Conservation (phyloP, 1,140 invertebrate genomes). For the Scaptomyza graminum region DNA sequence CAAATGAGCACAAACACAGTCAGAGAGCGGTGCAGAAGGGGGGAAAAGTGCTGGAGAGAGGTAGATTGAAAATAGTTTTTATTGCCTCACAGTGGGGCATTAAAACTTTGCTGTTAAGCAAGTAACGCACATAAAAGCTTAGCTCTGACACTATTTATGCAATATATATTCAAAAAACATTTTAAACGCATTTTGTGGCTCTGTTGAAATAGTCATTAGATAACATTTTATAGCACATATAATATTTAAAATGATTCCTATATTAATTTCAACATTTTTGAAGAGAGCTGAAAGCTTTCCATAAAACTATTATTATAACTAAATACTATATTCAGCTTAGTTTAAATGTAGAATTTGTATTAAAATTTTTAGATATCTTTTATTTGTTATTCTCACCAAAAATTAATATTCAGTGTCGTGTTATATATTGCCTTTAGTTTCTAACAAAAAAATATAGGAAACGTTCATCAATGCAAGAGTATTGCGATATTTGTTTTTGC, state of each 20-base stretch:
- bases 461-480: constrained; percentile 10
- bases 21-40: not conserved
- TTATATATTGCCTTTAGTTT: not conserved
- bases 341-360: too few species aligned
- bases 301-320: too few species aligned
- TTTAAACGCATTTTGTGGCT: not conserved
- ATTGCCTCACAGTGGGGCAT: constrained; percentile 26
- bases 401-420: not conserved
- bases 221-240: not conserved
- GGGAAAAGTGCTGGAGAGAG: not conserved
- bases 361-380: not conserved
- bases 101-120: constrained; percentile 40
- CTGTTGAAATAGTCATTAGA: too few species aligned
- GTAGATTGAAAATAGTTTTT: constrained; percentile 24
- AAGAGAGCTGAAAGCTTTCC: not conserved
- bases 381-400: not conserved
- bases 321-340: not conserved
- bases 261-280: not conserved
- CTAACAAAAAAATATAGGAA: not conserved
- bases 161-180: constrained; percentile 8
- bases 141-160: constrained; percentile 26
- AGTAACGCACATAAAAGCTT: constrained; percentile 24
- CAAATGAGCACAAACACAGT: constrained; percentile 23
- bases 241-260: not conserved
- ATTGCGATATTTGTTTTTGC: constrained; percentile 26